phyloP scores from a whole-genome alignment of 2,113 vertebrate genomes.

The Onychostoma macrolepis region DNA sequence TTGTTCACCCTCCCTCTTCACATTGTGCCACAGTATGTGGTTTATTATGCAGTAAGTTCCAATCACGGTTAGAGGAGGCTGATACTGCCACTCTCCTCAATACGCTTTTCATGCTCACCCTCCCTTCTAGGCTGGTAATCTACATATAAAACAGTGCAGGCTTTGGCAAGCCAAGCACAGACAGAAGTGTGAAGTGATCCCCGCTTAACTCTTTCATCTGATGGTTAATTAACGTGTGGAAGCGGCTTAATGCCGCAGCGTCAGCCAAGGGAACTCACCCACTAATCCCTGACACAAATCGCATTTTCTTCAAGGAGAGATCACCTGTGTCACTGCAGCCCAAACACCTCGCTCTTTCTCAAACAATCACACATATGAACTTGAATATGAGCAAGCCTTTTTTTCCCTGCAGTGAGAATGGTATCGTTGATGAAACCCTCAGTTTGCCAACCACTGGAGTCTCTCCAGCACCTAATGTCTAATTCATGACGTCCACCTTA shows the following conservation, averaged over 20 bases:
- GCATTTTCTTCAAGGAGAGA: constrained; percentile 72
- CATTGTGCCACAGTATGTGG: constrained; percentile 21
- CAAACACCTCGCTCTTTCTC: constrained; percentile 44
- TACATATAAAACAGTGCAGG: constrained; percentile 57
- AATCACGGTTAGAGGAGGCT: constrained; percentile 16
- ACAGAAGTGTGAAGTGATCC: constrained; percentile 57
- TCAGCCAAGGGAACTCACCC: constrained; percentile 70
- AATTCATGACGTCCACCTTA: constrained; percentile 61
- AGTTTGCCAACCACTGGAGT: constrained; percentile 68
- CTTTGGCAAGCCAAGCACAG: constrained; percentile 50
- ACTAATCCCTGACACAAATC: constrained; percentile 75
- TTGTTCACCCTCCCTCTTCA: constrained; percentile 14
- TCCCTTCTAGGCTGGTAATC: constrained; percentile 47
- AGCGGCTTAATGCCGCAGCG: constrained; percentile 68
- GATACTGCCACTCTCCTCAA: constrained; percentile 40
- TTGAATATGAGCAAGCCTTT: neutral
- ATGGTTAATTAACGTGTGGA: constrained; percentile 75
- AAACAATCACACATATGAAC: constrained; percentile 1
- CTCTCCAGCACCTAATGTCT: constrained; percentile 65
- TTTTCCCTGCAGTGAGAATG: constrained; percentile 53
- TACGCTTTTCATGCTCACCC: constrained; percentile 11
- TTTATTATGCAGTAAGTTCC: constrained; percentile 24
- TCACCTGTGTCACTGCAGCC: constrained; percentile 65
- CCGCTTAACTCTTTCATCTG: constrained; percentile 71
- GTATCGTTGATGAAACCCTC: constrained; percentile 60